Conservation (phyloP, 2,888 invertebrate species). For the Schizaphis graminum region DNA sequence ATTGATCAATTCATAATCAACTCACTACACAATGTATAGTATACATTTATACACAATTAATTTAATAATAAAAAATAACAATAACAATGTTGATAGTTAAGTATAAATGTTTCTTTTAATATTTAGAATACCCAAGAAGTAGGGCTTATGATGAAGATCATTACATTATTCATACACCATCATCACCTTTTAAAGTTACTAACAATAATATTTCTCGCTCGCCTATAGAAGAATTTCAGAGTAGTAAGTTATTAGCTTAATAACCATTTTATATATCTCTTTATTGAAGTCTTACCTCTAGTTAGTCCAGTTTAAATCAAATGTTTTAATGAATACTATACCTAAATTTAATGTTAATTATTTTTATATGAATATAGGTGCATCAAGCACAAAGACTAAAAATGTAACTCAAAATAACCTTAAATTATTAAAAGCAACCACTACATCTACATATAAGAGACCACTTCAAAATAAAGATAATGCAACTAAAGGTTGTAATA, state of each 20-base stretch:
- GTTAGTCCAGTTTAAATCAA: neutral
- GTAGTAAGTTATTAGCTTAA: neutral
- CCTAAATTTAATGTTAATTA: neutral
- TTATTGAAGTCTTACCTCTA: neutral
- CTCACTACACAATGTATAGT: no score
- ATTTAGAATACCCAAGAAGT: neutral
- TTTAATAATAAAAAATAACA: no score
- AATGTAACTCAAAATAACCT: no score
- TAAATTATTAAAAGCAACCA: no score
- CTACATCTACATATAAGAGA: no score
- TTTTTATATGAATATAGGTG: no score
- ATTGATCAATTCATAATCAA: no score
- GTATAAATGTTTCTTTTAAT: neutral
- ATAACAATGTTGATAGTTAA: no score
- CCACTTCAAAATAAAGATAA: no score
- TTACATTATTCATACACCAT: neutral
- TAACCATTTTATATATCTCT: neutral
- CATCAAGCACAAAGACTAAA: no score
- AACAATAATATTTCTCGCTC: neutral
- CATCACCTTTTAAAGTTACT: neutral
- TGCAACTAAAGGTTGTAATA: no score
- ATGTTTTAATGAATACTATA: neutral
- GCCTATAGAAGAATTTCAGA: neutral
- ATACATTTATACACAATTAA: no score
- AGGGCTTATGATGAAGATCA: neutral